These are phyloP conservation scores for Harpegnathos saltator DNA, from an alignment of 1,140 invertebrate species.

Conservation along the genomic window DNA sequence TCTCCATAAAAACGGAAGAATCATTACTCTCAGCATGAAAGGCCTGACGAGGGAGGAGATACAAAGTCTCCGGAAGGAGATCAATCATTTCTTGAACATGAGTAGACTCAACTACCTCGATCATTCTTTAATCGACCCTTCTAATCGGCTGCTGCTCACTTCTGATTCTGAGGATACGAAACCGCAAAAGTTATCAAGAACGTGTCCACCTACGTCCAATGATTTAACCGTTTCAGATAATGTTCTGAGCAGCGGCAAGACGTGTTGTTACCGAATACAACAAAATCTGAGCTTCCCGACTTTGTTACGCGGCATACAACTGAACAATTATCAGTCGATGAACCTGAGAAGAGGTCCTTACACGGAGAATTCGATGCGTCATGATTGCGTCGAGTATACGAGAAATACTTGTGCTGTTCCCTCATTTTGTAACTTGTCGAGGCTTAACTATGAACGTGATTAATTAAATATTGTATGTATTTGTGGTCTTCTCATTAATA, in stretches of 20 bases:
- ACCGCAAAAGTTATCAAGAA: slow-evolving; percentile 22
- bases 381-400: slow-evolving; percentile 14
- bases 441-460: background rate
- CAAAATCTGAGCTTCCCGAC: slow-evolving; percentile 62
- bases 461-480: background rate
- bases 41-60: slow-evolving; percentile 71
- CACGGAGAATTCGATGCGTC: slow-evolving; percentile 30
- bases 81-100: slow-evolving; percentile 71
- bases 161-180: slow-evolving; percentile 63
- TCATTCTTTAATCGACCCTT: slow-evolving; percentile 44
- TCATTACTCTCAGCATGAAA: slow-evolving; percentile 66
- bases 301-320: slow-evolving; percentile 38
- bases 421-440: background rate
- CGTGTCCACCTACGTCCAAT: slow-evolving; percentile 8
- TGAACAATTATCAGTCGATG: slow-evolving; percentile 28
- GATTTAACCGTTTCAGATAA: slow-evolving; percentile 33
- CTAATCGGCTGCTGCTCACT: slow-evolving; percentile 54
- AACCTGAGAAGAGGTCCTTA: slow-evolving; percentile 39
- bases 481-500: background rate
- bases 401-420: slow-evolving; percentile 2
- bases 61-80: slow-evolving; percentile 69
- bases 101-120: slow-evolving; percentile 58
- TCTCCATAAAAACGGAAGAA: slow-evolving; percentile 67
- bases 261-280: slow-evolving; percentile 25
- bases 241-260: slow-evolving; percentile 22